phyloP scores from a whole-genome alignment of 2,888 invertebrate genomes.

The Xestia c-nigrum region DNA sequence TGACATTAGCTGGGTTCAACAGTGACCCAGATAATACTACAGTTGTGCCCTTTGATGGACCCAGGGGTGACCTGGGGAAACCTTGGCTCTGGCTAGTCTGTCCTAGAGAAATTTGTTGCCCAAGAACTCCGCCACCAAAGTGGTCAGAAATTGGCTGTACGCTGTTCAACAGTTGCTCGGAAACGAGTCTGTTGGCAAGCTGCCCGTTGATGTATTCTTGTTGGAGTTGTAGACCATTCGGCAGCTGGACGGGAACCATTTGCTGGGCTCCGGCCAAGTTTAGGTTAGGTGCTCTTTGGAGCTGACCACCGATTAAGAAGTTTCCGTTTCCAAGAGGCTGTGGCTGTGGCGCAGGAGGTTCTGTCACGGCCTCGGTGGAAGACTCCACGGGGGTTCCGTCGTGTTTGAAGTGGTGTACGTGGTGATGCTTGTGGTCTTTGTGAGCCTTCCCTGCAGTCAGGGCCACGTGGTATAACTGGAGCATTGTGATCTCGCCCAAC shows the following conservation, averaged over 20 bases:
- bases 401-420: conserved; percentile 95
- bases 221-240: conserved; percentile 88
- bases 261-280: conserved; percentile 88
- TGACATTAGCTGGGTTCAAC: conserved; percentile 91
- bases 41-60: conserved; percentile 80
- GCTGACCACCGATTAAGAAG: conserved; percentile 92
- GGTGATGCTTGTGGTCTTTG: conserved; percentile 96
- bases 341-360: conserved; percentile 86
- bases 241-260: conserved; percentile 85
- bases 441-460: conserved; percentile 96
- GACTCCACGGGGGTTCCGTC: conserved; percentile 92
- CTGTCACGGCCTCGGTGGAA: conserved; percentile 90
- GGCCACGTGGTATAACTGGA: conserved; percentile 95
- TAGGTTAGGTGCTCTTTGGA: conserved; percentile 90
- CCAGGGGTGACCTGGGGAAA: conserved; percentile 72
- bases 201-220: conserved; percentile 92
- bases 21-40: conserved; percentile 85
- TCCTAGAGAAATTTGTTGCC: conserved; percentile 68
- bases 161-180: conserved; percentile 89
- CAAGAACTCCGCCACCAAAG: conserved; percentile 58
- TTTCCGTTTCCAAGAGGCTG: conserved; percentile 88
- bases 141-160: conserved; percentile 74
- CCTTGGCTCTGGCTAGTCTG: conserved; percentile 59
- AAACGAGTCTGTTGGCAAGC: conserved; percentile 90
- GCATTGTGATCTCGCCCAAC: conserved; percentile 94